Conservation (phyloP, 1,140 invertebrate species). For the Calephelis nemesis region DNA sequence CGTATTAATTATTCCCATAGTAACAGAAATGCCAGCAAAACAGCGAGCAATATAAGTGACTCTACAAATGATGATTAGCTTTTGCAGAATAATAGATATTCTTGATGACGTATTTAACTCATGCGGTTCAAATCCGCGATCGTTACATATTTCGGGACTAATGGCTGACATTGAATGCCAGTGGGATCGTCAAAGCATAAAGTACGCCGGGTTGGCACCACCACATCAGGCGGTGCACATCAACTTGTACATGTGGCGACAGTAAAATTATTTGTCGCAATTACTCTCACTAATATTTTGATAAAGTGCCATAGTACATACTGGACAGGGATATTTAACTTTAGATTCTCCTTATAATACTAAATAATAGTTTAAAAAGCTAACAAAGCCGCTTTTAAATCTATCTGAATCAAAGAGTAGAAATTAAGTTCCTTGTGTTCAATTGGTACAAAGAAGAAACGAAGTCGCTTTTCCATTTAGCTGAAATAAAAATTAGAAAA, state of each 20-base stretch:
- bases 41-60: too few species aligned
- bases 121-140: not conserved
- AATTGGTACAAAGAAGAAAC: too few species aligned
- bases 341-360: not conserved
- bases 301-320: constrained; percentile 33
- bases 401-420: too few species aligned
- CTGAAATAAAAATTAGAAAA: too few species aligned
- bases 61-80: too few species aligned
- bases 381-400: too few species aligned
- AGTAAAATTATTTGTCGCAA: constrained; percentile 54
- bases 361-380: too few species aligned
- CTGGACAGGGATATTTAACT: not conserved
- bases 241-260: constrained; percentile 46
- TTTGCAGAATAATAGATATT: too few species aligned
- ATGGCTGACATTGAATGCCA: not conserved
- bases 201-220: constrained; percentile 30
- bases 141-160: not conserved
- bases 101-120: not conserved
- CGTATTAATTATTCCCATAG: too few species aligned
- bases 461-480: too few species aligned
- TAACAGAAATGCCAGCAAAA: too few species aligned
- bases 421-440: too few species aligned
- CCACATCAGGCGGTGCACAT: constrained; percentile 40
- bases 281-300: constrained; percentile 51
- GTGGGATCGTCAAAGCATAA: not conserved